These are phyloP conservation scores for Sympetrum striolatum DNA, from an alignment of 2,888 invertebrate species.

Conservation along the genomic window DNA sequence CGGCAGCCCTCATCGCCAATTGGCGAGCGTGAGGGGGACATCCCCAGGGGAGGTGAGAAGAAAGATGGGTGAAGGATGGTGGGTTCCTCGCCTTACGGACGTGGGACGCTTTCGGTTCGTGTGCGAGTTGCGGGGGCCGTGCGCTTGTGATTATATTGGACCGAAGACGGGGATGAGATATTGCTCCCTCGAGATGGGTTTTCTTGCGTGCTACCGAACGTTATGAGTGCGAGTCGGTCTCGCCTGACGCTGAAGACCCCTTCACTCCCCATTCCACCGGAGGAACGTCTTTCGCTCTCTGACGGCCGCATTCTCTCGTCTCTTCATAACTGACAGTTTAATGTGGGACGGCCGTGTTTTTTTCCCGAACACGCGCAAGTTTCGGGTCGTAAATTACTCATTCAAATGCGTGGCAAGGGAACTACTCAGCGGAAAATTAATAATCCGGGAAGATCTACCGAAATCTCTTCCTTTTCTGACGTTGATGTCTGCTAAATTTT, in stretches of 20 bases:
- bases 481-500: too few species aligned
- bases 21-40: neutral
- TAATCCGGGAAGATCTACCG: too few species aligned
- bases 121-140: neutral
- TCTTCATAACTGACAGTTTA: too few species aligned
- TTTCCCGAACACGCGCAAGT: too few species aligned
- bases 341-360: too few species aligned
- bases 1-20: neutral
- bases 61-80: neutral
- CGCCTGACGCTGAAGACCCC: neutral
- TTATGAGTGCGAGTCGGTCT: neutral
- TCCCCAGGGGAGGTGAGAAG: neutral
- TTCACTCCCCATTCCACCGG: neutral
- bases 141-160: neutral
- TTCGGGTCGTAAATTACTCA: too few species aligned
- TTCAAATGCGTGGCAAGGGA: too few species aligned
- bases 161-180: conserved; percentile 6
- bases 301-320: too few species aligned
- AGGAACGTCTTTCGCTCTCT: too few species aligned
- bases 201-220: conserved; percentile 19
- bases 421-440: too few species aligned
- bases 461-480: too few species aligned
- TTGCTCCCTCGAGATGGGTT: conserved; percentile 14
- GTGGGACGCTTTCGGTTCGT: neutral
- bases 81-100: neutral